Evolutionary conservation across 2,797 vertebrate species (phyloP), one percentile per base, ranked within the genome.

Genomic region (Notolepis coatsorum): DNA sequence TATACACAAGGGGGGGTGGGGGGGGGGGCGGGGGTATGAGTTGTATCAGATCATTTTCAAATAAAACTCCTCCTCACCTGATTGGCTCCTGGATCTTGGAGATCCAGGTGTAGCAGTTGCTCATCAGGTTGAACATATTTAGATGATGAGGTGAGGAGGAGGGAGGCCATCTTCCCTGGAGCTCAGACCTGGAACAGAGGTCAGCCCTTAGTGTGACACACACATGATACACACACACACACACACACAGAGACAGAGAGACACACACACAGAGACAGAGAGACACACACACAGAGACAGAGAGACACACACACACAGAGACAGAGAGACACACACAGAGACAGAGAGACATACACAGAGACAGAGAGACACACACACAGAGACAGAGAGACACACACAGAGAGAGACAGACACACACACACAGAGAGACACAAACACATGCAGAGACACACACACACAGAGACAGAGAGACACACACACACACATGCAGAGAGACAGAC

Each of bases 51-150:
- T 21, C 5, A 24, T 39, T 35, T 20, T 58, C 5, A n/a, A n/a
- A n/a, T n/a, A n/a, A n/a, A n/a, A n/a, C 0, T 41, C 9, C 20
- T 62, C 25, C 61, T 60, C 84, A 96, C 95, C 93, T 95, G 79
- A 91, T 49, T 18, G 91, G 93, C 51, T 93, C 88, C 77, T 95
- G 89, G 62, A 93, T 80, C 81, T 91, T 90, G 84, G 89, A 92
- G 41, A 92, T 67, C 90, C 85, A 90, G 62, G 53, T 91, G 89
- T 92, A 96, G 84, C 93, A 96, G 73, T 94, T 94, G 79, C 89
- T 92, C 55, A 95, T 86, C 46, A 95, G 84, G 71, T 90, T 93
- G 88, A 96, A 95, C 95, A 97, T 96, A 71, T 81, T 92, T 82
- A 68, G 65, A 55, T 82, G 86, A 75, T 79, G 79, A 84, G 87